Evolutionary conservation across 2,113 vertebrate genomes (phyloP).

Genomic region (Rhagologus leucostigma): DNA sequence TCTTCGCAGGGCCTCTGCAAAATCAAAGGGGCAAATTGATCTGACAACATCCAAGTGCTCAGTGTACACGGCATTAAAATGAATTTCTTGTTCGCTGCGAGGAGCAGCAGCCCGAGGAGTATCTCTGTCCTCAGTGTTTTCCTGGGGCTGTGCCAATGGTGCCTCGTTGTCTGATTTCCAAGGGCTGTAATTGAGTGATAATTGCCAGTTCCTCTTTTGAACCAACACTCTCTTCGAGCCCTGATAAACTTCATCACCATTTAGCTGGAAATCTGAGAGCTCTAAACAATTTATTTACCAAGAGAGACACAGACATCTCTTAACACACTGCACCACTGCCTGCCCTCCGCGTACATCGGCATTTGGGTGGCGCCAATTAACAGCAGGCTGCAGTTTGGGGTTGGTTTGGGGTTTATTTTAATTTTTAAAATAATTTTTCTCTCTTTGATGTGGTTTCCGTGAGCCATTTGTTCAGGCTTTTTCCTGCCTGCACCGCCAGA

Average conservation of each 20-base stretch:
- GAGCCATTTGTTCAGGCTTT: not conserved
- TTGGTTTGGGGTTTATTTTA: not conserved
- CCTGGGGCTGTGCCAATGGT: slow-evolving; percentile 58
- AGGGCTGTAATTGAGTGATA: slow-evolving; percentile 64
- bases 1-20: not conserved
- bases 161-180: slow-evolving; percentile 63
- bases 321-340: slow-evolving; percentile 33
- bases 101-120: slow-evolving; percentile 28
- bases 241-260: slow-evolving; percentile 64
- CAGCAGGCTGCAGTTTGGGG: not conserved
- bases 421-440: not conserved
- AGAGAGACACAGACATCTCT: slow-evolving; percentile 44
- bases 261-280: slow-evolving; percentile 71
- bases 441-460: not conserved
- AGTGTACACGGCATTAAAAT: slow-evolving; percentile 19
- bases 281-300: slow-evolving; percentile 74
- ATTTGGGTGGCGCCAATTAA: slow-evolving; percentile 45
- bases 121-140: slow-evolving; percentile 51
- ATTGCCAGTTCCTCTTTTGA: slow-evolving; percentile 66
- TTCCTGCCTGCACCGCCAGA: not conserved
- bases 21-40: slow-evolving; percentile 59
- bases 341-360: not conserved
- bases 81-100: slow-evolving; percentile 34
- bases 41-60: not conserved
- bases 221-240: slow-evolving; percentile 7